A percentile compares a stretch with the other conserved stretches of the same genome.
phyloP scores from a whole-genome alignment of 2,113 vertebrate genomes.

The Barbus barbus region DNA sequence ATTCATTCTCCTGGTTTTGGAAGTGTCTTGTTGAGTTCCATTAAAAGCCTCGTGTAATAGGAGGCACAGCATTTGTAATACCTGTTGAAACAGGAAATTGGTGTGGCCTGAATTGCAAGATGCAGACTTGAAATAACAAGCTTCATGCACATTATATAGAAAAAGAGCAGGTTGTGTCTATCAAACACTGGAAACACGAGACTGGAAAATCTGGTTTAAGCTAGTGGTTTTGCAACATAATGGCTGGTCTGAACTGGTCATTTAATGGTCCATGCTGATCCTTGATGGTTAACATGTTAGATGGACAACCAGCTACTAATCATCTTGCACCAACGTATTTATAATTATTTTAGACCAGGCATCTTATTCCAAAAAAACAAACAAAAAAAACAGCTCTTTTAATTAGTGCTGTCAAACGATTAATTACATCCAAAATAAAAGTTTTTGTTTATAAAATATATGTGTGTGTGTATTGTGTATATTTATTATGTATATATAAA shows the following conservation, averaged over 20 bases:
- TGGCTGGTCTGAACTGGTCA: background rate
- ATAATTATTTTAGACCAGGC: background rate
- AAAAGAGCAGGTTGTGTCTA: background rate
- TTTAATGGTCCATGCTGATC: background rate
- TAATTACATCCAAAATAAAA: too few relatives aligned
- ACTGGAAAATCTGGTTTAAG: too few relatives aligned
- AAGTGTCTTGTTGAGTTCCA: too few relatives aligned
- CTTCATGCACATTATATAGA: background rate
- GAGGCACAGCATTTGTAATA: background rate
- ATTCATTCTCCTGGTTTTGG: background rate
- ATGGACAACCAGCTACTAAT: background rate
- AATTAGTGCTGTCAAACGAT: too few relatives aligned
- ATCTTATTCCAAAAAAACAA: background rate
- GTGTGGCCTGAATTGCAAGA: background rate
- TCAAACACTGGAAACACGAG: too few relatives aligned
- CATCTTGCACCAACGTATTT: background rate
- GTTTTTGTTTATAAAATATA: too few relatives aligned
- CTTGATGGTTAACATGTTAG: background rate
- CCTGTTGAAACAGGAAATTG: conserved; percentile 10
- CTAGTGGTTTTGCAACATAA: too few relatives aligned
- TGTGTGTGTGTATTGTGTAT: too few relatives aligned
- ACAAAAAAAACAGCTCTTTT: too few relatives aligned
- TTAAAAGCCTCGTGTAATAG: background rate
- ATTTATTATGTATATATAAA: too few relatives aligned
- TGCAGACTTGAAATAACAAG: background rate